A percentile compares a stretch with the other conserved stretches of the same genome.
These are phyloP conservation scores for Antitype chi DNA, from an alignment of 2,888 invertebrate genomes.

Conservation along the genomic window DNA sequence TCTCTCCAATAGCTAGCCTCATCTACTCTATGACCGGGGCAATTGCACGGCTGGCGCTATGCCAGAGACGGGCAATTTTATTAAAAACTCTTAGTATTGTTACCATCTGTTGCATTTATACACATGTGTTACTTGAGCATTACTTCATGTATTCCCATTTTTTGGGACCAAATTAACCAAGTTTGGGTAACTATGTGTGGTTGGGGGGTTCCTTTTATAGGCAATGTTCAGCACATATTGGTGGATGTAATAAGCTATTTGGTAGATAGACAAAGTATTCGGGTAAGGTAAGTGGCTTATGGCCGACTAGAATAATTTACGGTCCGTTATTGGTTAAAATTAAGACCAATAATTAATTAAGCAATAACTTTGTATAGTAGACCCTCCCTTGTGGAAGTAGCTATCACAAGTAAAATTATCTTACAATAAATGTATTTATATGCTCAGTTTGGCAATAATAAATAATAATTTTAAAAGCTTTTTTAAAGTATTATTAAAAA, in stretches of 20 bases:
- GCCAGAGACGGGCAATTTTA: slow-evolving; percentile 78
- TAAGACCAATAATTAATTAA: too few species aligned
- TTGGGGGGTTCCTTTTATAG: not conserved
- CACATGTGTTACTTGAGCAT: slow-evolving; percentile 45
- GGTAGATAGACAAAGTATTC: not conserved
- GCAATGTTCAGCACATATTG: not conserved
- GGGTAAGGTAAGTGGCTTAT: not conserved
- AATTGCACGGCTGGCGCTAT: slow-evolving; percentile 75
- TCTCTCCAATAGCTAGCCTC: slow-evolving; percentile 28
- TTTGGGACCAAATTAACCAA: slow-evolving; percentile 5
- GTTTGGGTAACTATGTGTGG: not conserved
- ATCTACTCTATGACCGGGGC: slow-evolving; percentile 63
- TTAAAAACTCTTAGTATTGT: slow-evolving; percentile 79
- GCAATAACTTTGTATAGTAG: too few species aligned
- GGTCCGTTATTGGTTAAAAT: too few species aligned
- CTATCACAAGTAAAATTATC: too few species aligned
- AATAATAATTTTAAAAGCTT: too few species aligned
- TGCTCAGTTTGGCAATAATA: too few species aligned
- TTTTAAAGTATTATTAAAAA: too few species aligned
- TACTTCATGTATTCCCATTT: slow-evolving; percentile 44
- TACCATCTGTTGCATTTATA: slow-evolving; percentile 75
- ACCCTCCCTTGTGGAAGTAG: too few species aligned
- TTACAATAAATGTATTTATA: too few species aligned
- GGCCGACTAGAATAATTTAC: too few species aligned
- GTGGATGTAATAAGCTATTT: not conserved